These are phyloP conservation scores for Psammodynastes pulverulentus DNA, from an alignment of 2,113 vertebrate genomes.

Conservation along the genomic window DNA sequence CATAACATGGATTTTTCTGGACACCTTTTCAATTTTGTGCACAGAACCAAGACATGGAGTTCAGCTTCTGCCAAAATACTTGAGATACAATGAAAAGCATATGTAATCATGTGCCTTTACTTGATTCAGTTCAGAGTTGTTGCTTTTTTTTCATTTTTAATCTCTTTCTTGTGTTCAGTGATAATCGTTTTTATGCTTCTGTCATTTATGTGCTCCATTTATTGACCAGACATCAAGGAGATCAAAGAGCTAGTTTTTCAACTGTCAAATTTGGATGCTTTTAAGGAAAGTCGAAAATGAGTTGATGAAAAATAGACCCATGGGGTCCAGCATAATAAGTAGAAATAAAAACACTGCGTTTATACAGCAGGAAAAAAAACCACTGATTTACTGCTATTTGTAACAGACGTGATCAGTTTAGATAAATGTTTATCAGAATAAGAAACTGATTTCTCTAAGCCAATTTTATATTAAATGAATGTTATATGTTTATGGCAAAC, in stretches of 20 bases:
- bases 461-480: neutral
- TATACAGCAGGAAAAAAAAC: neutral
- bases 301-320: neutral
- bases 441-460: conserved; percentile 6
- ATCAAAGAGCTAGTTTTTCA: neutral
- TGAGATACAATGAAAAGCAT: neutral
- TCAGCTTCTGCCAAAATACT: neutral
- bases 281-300: neutral
- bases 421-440: conserved; percentile 3
- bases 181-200: neutral
- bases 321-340: neutral
- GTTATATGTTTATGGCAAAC: conserved; percentile 20
- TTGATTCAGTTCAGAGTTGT: conserved; percentile 5
- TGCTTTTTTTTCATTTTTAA: neutral
- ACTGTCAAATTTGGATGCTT: neutral
- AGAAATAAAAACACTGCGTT: neutral
- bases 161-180: neutral
- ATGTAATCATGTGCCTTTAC: neutral
- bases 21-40: neutral
- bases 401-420: conserved; percentile 1
- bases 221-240: neutral
- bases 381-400: neutral
- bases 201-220: neutral
- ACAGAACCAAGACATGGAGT: neutral
- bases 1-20: neutral